A percentile compares a stretch with the other conserved stretches of the same genome.
Conservation (phyloP, 2,797 vertebrate genomes). For the Cyclopterus lumpus region DNA sequence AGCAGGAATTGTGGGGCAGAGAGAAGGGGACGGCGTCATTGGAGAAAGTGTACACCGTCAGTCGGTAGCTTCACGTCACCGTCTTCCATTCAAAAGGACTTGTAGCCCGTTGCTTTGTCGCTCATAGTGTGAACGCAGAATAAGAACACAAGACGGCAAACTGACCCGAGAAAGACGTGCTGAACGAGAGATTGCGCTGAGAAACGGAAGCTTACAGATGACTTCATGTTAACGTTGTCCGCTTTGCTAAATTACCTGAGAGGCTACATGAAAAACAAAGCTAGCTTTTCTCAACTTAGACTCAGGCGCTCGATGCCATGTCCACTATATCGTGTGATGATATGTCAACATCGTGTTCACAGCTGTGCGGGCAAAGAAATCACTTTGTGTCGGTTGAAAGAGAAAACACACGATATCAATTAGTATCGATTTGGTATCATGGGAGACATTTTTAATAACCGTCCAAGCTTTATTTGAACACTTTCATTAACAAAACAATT, state of each 20-base stretch:
- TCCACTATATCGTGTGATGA: neutral
- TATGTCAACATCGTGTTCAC: neutral
- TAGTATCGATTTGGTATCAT: neutral
- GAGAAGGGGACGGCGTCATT: too few species aligned
- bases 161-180: too few species aligned
- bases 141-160: too few species aligned
- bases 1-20: too few species aligned
- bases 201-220: neutral
- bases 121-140: neutral
- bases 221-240: neutral
- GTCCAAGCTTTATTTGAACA: neutral
- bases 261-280: neutral
- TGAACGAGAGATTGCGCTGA: neutral
- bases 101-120: neutral
- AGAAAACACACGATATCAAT: too few species aligned
- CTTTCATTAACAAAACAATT: too few species aligned
- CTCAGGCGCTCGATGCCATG: neutral
- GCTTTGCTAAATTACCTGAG: neutral
- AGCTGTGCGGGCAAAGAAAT: too few species aligned
- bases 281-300: neutral
- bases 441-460: neutral
- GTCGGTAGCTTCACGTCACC: neutral
- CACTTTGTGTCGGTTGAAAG: too few species aligned
- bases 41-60: neutral
- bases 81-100: neutral